A percentile compares a stretch with the other conserved stretches of the same genome.
These are phyloP conservation scores for Paralichthys olivaceus DNA, from an alignment of 2,113 vertebrate genomes.

Conservation along the genomic window DNA sequence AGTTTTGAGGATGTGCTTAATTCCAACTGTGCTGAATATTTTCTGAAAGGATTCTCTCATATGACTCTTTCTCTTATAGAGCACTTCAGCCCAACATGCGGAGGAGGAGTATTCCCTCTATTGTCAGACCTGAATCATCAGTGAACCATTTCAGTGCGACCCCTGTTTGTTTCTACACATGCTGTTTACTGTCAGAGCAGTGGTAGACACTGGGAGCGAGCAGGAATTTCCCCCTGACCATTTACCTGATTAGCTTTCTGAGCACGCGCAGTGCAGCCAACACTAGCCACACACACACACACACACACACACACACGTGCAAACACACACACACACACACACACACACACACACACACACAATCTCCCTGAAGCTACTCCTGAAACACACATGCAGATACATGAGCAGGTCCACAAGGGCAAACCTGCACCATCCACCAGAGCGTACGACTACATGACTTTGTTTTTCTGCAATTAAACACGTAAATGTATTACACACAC, in stretches of 20 bases:
- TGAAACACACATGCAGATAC: conserved; percentile 29
- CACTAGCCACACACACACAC: conserved; percentile 26
- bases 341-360: conserved; percentile 15
- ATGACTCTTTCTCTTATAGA: background rate
- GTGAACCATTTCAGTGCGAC: background rate
- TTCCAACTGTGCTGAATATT: background rate
- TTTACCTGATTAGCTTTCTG: conserved; percentile 77
- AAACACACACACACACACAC: conserved; percentile 29
- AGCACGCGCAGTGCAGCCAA: conserved; percentile 61
- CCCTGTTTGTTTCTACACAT: conserved; percentile 45
- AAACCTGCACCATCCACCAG: background rate
- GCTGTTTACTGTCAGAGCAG: conserved; percentile 40
- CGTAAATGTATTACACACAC: background rate
- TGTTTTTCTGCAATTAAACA: background rate
- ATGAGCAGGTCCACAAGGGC: conserved; percentile 28
- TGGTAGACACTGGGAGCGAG: conserved; percentile 41
- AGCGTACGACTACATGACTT: background rate
- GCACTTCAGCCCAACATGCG: background rate
- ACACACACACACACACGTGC: background rate
- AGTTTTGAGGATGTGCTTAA: conserved; percentile 18
- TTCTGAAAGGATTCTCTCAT: background rate
- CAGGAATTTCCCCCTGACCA: conserved; percentile 71
- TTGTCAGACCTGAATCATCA: background rate
- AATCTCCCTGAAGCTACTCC: background rate
- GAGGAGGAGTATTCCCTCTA: background rate